Conservation (phyloP, 1,140 invertebrate species). For the Leptopilina boulardi region DNA sequence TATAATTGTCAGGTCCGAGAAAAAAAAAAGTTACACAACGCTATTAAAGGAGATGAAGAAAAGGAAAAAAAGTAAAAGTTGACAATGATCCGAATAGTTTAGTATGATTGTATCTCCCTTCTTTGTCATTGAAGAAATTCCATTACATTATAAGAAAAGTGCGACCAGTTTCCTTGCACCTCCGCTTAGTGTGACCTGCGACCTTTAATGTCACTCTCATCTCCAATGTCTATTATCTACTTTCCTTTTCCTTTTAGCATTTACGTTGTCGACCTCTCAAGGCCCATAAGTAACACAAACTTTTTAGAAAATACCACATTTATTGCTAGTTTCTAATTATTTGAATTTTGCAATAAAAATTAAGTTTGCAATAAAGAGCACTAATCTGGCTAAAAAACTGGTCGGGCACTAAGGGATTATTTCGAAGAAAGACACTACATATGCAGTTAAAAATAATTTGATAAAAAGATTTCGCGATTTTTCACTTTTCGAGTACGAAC, state of each 20-base stretch:
- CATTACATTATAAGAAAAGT: neutral
- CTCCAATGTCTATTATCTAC: slow-evolving; percentile 12
- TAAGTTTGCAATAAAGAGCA: no score
- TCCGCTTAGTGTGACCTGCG: slow-evolving; percentile 3
- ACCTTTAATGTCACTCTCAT: slow-evolving; percentile 13
- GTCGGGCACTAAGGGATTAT: no score
- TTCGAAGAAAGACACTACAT: no score
- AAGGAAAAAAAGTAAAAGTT: neutral
- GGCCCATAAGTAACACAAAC: neutral
- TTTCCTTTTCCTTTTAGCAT: slow-evolving; percentile 9
- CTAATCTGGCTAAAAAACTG: no score
- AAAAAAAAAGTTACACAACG: neutral
- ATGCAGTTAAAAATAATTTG: no score
- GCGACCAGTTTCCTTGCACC: slow-evolving; percentile 1
- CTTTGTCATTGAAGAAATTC: slow-evolving; percentile 17
- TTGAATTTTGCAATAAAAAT: no score
- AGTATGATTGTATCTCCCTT: neutral
- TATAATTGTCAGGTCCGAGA: neutral
- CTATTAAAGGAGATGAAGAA: neutral
- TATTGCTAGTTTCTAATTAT: no score
- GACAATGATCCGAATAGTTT: slow-evolving; percentile 5
- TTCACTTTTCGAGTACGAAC: slow-evolving; percentile 34
- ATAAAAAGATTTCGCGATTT: neutral
- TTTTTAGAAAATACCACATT: neutral
- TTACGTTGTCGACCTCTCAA: neutral